phyloP scores from a whole-genome alignment of 2,797 vertebrate genomes.

The Nyctalus aviator region DNA sequence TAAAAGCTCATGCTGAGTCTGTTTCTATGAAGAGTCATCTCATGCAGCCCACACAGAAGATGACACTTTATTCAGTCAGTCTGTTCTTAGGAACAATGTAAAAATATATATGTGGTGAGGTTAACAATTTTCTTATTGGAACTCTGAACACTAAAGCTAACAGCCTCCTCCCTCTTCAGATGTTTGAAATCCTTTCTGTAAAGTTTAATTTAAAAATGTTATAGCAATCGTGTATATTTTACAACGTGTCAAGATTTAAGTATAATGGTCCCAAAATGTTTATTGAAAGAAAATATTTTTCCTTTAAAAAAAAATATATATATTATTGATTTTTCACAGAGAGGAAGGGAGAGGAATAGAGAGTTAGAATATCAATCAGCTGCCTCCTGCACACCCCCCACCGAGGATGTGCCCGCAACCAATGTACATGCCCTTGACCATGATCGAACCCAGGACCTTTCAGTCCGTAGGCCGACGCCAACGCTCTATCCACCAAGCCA shows the following conservation, averaged over 20 bases:
- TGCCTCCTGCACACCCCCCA: too few species aligned
- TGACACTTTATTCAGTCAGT: slow-evolving; percentile 69
- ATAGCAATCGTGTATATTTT: slow-evolving; percentile 44
- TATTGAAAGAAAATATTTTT: slow-evolving; percentile 40
- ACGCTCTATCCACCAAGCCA: too few species aligned
- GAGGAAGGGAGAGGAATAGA: too few species aligned
- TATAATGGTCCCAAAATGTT: slow-evolving; percentile 5
- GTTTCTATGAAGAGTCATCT: slow-evolving; percentile 73
- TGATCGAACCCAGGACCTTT: too few species aligned
- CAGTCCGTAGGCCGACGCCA: too few species aligned
- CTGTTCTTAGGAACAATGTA: slow-evolving; percentile 74
- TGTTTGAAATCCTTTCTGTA: slow-evolving; percentile 57
- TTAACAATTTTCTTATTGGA: slow-evolving; percentile 68
- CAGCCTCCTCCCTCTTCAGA: not conserved
- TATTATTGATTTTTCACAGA: too few species aligned
- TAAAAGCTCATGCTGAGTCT: slow-evolving; percentile 71
- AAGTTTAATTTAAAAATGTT: slow-evolving; percentile 26
- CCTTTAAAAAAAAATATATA: too few species aligned
- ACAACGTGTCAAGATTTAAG: slow-evolving; percentile 45
- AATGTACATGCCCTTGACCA: too few species aligned
- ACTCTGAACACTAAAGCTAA: slow-evolving; percentile 51
- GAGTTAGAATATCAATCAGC: too few species aligned
- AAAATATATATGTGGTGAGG: slow-evolving; percentile 64
- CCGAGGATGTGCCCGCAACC: too few species aligned
- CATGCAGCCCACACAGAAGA: slow-evolving; percentile 70